Evolutionary conservation across 2,888 invertebrate species (phyloP), one percentile per base, ranked within the genome.

Genomic region (Eupithecia vulgata): DNA sequence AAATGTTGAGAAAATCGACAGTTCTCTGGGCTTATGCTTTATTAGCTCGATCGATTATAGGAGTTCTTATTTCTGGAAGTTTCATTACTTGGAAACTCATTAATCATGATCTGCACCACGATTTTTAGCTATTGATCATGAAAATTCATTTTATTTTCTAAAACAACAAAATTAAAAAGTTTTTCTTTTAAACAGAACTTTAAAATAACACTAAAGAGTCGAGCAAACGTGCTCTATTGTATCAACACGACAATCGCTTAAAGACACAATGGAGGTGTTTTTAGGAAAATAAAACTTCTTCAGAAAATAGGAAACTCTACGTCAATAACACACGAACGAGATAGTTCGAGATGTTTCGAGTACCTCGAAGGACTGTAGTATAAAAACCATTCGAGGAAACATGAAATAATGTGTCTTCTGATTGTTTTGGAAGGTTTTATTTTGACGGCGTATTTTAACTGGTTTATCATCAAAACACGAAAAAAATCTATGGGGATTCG

Each of bases 281-380:
- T 81, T 85, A 85, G 84, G 85, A 84, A 88, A 88, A 87, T 85
- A 87, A 85, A 84, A 79, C 79, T 80, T 81, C 78, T 72, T 72
- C 78, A 81, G 75, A 81, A 86, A 87, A 86, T 87, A 85, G 85
- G 80, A 84, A 82, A 85, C 78, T 66, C 80, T 79, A 85, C 82
- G 89, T 88, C 89, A 86, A 79, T 72, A 81, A 78, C 87, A 87
- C 75, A 84, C 79, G 72, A 81, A 78, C 87, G 87, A 74, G 84
- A 80, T 80, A 83, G 71, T 84, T 82, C 67, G 77, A 85, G 80
- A 76, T 73, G 72, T 69, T 75, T 77, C 68, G 68, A 76, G 73
- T 35, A 72, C 62, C 72, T 64, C 68, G 7, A 37, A 75, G 67
- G 67, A 70, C 68, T 64, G 72, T 67, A 65, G 59, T 67, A 67